Base-by-base conservation (phyloP, 2,888 invertebrate genomes). In the Chrysopilus asiliformis region DNA sequence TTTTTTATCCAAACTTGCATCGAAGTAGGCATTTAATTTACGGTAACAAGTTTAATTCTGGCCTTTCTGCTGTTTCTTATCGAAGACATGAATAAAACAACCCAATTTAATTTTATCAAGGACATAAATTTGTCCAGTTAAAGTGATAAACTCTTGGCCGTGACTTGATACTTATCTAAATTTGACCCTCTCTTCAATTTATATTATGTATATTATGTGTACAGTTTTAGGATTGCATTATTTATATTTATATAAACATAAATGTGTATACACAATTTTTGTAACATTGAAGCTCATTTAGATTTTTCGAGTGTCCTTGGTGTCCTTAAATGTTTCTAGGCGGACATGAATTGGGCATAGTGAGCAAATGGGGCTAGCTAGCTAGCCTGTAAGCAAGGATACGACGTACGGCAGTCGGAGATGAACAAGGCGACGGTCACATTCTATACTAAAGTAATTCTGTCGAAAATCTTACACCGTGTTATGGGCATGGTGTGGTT, bases 51-150 rank as follows among this genome's bases (percentile, higher is more conserved):
- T n/a, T n/a, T n/a, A n/a, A n/a, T n/a, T n/a, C n/a, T n/a, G n/a
- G n/a, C n/a, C n/a, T n/a, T n/a, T n/a, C n/a, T n/a, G n/a, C n/a
- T n/a, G n/a, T n/a, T n/a, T n/a, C n/a, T 14, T 27, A 17, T 25
- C 35, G n/a, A 18, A 19, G 13, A 18, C 29, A 38, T 32, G 34
- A 41, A 38, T 41, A 36, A 41, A 33, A 34, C 30, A 36, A 33
- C 33, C 37, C 42, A 42, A 42, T 42, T 42, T 37, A 37, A 36
- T 42, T 42, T 42, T 39, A 39, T 42, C 42, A 42, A 37, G 39
- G 32, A 39, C 34, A 42, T 42, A 39, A 39, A 39, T 39, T 42
- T 37, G 34, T 36, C 42, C 31, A 37, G 34, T 34, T 39, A 39
- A 41, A 36, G 41, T 41, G 39, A 39, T 39, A 41, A 41, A 41